These are phyloP conservation scores for Astropecten irregularis DNA, from an alignment of 53 echinoderm and acorn worm genomes.

Conservation along the genomic window DNA sequence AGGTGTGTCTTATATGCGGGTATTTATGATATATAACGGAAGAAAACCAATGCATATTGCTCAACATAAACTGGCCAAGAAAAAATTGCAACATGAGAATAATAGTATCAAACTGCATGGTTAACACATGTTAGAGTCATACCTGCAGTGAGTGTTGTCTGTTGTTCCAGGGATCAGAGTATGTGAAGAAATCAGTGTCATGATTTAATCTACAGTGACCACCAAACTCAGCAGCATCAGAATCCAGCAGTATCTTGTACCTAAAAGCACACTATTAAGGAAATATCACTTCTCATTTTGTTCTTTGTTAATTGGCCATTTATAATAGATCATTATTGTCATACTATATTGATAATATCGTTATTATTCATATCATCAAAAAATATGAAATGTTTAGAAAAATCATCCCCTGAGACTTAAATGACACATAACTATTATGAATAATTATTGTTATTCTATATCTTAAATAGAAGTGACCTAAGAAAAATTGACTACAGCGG, in stretches of 20 bases:
- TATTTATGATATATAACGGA: no score
- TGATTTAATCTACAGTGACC: conserved; percentile 85
- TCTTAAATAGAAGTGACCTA: no score
- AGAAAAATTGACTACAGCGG: no score
- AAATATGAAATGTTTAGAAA: no score
- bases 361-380: no score
- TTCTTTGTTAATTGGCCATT: neutral
- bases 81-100: neutral
- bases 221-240: conserved; percentile 85
- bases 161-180: conserved; percentile 62
- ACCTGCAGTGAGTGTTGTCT: conserved; percentile 80
- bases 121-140: no score
- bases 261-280: conserved; percentile 50
- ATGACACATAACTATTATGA: no score
- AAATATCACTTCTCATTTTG: neutral
- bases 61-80: neutral
- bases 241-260: conserved; percentile 89
- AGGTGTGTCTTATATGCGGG: no score
- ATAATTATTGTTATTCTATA: no score
- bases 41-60: neutral
- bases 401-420: no score
- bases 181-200: conserved; percentile 72
- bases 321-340: neutral
- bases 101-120: neutral
- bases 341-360: neutral